Evolutionary conservation across 2,888 invertebrate genomes (phyloP).

Genomic region (Aphelenchoides bicaudatus): DNA sequence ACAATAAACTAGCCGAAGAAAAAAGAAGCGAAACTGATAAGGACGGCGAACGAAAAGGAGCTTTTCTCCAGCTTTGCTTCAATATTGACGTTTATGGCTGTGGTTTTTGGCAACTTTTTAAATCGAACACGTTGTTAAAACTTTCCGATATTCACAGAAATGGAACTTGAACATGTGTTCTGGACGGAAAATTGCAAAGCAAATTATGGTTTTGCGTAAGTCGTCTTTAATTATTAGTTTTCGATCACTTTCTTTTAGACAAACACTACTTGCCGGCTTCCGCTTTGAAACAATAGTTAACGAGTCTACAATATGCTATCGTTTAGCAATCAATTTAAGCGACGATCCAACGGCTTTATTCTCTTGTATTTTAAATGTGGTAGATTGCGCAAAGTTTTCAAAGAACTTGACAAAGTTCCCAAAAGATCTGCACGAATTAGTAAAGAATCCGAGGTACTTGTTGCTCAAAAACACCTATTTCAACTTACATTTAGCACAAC

Average conservation of each 20-base stretch:
- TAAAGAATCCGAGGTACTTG: not conserved
- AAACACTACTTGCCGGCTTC: not conserved
- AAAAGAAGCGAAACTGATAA: constrained; percentile 1
- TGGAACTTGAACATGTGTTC: constrained; percentile 7
- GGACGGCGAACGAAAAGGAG: not conserved
- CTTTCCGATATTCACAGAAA: too few relatives aligned
- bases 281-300: constrained; percentile 11
- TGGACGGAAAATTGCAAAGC: constrained; percentile 9
- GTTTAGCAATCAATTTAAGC: not conserved
- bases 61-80: not conserved
- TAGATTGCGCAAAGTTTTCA: constrained; percentile 2
- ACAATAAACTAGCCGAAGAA: too few relatives aligned
- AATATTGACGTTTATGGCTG: not conserved
- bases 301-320: constrained; percentile 1
- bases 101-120: not conserved
- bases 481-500: too few relatives aligned
- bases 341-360: constrained; percentile 7
- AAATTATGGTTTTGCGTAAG: constrained; percentile 4
- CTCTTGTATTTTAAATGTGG: not conserved
- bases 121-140: too few relatives aligned
- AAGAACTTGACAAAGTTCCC: not conserved
- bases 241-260: not conserved
- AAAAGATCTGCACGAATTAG: constrained; percentile 3
- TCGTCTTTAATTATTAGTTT: not conserved
- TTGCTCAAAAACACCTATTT: not conserved